Evolutionary conservation across 1,140 invertebrate genomes (phyloP).

Genomic region (Liolophura sinensis): DNA sequence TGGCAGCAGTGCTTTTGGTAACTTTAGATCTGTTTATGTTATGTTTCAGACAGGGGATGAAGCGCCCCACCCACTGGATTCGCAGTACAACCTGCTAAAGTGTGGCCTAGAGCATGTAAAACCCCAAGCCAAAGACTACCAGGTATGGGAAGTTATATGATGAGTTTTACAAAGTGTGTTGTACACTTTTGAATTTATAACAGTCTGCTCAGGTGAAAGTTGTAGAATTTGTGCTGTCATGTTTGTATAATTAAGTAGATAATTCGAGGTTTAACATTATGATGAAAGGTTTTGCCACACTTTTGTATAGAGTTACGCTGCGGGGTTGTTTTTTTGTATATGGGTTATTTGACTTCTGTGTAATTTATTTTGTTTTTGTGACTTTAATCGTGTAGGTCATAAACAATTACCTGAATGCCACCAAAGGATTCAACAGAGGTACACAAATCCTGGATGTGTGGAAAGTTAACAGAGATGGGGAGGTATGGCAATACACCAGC

Average conservation of each 20-base stretch:
- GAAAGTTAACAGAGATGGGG: constrained; percentile 52
- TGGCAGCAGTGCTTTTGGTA: no score
- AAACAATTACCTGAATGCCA: constrained; percentile 53
- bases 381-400: constrained; percentile 43
- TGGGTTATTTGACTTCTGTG: constrained; percentile 1
- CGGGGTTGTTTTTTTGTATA: not conserved
- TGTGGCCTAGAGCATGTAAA: constrained; percentile 51
- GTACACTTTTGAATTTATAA: no score
- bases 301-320: no score
- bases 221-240: no score
- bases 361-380: constrained; percentile 14
- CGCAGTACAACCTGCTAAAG: constrained; percentile 57
- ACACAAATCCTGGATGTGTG: constrained; percentile 55
- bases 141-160: constrained; percentile 31
- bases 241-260: not conserved
- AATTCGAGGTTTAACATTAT: no score
- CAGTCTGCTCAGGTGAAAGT: no score
- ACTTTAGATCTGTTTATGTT: not conserved
- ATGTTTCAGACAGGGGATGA: constrained; percentile 19
- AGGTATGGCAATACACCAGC: constrained; percentile 31
- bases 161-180: no score
- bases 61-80: constrained; percentile 55
- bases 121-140: constrained; percentile 46
- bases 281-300: no score
- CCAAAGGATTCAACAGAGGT: constrained; percentile 29